Percentiles rank a stretch among this genome's conserved stretches.
These are phyloP conservation scores for Hyla sarda DNA, from an alignment of 2,113 vertebrate species.

Conservation along the genomic window DNA sequence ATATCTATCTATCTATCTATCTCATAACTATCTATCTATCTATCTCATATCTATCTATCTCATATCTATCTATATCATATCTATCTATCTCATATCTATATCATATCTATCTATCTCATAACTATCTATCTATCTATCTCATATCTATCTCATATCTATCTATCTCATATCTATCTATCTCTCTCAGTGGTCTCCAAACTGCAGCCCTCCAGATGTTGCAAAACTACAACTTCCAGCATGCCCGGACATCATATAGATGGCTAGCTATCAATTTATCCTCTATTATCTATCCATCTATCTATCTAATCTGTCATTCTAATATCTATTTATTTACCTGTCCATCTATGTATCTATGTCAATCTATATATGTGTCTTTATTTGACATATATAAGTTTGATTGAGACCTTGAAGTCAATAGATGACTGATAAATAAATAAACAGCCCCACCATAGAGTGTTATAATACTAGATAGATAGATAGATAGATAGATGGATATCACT, in stretches of 20 bases:
- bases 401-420: background rate
- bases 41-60: background rate
- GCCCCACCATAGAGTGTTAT: no score
- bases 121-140: background rate
- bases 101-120: background rate
- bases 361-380: background rate
- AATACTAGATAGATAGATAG: background rate
- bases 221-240: no score
- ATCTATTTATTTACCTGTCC: background rate
- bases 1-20: background rate
- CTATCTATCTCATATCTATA: background rate
- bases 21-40: background rate
- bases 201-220: no score
- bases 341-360: background rate
- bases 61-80: no score
- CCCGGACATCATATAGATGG: background rate
- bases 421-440: background rate
- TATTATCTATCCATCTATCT: background rate
- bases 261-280: no score
- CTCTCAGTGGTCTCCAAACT: no score
- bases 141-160: background rate
- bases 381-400: background rate
- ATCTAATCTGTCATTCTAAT: background rate
- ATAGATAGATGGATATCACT: slow-evolving; percentile 76
- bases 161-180: background rate